phyloP scores from a whole-genome alignment of 2,888 invertebrate species.

The Ichneumoninae sp. region DNA sequence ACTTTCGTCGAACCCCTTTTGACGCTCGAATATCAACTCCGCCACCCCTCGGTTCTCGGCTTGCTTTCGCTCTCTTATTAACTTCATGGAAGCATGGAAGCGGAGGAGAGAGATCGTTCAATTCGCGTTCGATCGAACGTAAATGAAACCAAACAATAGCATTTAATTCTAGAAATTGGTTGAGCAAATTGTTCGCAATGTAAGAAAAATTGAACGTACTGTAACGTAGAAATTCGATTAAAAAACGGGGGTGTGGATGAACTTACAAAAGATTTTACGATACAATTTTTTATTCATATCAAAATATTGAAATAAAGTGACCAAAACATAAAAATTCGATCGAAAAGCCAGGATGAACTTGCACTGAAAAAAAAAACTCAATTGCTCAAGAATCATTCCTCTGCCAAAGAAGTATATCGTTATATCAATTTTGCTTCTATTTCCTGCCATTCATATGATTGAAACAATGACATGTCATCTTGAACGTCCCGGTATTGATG shows the following conservation, averaged over 20 bases:
- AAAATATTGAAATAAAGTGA: not conserved
- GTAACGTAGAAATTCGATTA: not conserved
- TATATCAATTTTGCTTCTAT: too few species aligned
- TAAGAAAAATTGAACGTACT: not conserved
- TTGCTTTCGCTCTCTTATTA: slow-evolving; percentile 22
- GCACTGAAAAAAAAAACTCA: too few species aligned
- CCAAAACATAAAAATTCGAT: too few species aligned
- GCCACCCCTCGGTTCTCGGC: slow-evolving; percentile 18
- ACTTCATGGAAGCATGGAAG: slow-evolving; percentile 1
- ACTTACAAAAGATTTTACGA: not conserved
- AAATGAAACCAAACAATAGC: slow-evolving; percentile 41
- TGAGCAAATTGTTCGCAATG: not conserved
- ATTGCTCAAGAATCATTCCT: too few species aligned
- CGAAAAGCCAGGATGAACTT: too few species aligned
- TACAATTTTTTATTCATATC: not conserved
- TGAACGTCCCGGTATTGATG: too few species aligned
- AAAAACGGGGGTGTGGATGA: not conserved
- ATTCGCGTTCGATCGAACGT: slow-evolving; percentile 32
- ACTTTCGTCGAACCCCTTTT: slow-evolving; percentile 24
- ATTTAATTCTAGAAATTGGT: not conserved
- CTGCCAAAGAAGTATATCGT: too few species aligned
- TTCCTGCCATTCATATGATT: too few species aligned
- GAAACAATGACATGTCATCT: too few species aligned
- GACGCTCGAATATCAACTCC: slow-evolving; percentile 43
- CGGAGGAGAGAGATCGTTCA: slow-evolving; percentile 25